These are phyloP conservation scores for Podarcis cretensis DNA, from an alignment of 2,113 vertebrate species.

Conservation along the genomic window DNA sequence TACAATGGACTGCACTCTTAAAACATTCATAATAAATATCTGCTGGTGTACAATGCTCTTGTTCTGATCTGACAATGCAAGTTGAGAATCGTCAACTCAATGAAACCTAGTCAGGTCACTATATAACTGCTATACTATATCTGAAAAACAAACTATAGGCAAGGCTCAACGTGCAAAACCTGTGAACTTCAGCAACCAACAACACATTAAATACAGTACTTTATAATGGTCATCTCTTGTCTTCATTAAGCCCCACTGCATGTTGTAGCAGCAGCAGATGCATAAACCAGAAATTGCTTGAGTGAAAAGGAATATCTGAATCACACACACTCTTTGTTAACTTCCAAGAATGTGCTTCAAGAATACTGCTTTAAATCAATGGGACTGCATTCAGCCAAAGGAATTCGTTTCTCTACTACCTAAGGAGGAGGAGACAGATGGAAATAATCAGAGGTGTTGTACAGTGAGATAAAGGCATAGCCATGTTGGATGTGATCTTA, in stretches of 20 bases:
- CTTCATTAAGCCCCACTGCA: slow-evolving; percentile 22
- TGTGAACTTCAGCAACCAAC: slow-evolving; percentile 53
- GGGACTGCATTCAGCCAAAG: not conserved
- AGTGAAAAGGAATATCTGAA: not conserved
- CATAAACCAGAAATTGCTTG: slow-evolving; percentile 28
- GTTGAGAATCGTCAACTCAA: slow-evolving; percentile 37
- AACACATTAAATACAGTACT: slow-evolving; percentile 34
- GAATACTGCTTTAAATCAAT: slow-evolving; percentile 7
- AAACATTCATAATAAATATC: not conserved
- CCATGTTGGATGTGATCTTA: slow-evolving; percentile 30
- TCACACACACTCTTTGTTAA: not conserved
- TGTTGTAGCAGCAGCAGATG: not conserved
- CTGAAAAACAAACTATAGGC: no score
- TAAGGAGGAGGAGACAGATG: slow-evolving; percentile 7
- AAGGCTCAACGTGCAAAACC: slow-evolving; percentile 54
- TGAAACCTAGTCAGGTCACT: slow-evolving; percentile 35
- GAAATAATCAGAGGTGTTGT: slow-evolving; percentile 1
- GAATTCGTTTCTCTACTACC: not conserved
- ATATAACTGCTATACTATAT: not conserved
- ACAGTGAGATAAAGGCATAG: not conserved
- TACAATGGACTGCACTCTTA: no score
- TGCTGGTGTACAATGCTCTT: not conserved
- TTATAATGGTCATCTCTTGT: slow-evolving; percentile 33
- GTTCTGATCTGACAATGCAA: slow-evolving; percentile 42
- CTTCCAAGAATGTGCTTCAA: not conserved